Percentiles rank a stretch among this genome's conserved stretches.
Conservation (phyloP, 2,113 vertebrate species). For the Ia io region DNA sequence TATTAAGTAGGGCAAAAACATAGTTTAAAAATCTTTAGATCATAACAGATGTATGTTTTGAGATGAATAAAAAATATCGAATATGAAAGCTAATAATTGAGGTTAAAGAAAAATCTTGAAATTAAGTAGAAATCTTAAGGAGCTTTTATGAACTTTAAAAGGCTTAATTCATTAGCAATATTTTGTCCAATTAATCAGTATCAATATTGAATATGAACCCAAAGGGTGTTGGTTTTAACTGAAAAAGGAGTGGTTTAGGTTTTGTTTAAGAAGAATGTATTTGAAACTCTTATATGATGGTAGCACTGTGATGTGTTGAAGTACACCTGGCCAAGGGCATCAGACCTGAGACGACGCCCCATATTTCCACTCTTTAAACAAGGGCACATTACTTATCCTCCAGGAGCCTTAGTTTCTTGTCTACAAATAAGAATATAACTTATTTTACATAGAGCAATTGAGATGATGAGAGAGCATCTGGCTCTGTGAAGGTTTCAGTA, state of each 20-base stretch:
- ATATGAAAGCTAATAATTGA: background rate
- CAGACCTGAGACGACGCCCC: background rate
- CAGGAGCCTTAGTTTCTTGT: background rate
- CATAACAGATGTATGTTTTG: background rate
- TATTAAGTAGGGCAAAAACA: conserved; percentile 11
- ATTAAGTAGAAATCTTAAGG: background rate
- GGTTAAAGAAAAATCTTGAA: background rate
- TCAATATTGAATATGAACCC: background rate
- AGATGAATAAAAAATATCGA: background rate
- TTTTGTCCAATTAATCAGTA: background rate
- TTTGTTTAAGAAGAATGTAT: background rate
- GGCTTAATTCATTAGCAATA: background rate
- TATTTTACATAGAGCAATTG: background rate
- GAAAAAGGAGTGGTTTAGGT: background rate
- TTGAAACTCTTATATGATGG: background rate
- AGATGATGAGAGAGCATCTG: background rate
- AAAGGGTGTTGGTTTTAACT: background rate
- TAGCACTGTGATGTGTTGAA: background rate
- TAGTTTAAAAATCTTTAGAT: background rate
- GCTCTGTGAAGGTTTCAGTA: background rate
- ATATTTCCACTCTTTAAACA: background rate
- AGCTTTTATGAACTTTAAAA: background rate
- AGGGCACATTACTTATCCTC: background rate
- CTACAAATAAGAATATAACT: background rate
- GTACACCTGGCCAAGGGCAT: background rate